Percentiles rank a stretch among this genome's conserved stretches.
phyloP scores from a whole-genome alignment of 2,888 invertebrate genomes.

The Sussaba pulchella region DNA sequence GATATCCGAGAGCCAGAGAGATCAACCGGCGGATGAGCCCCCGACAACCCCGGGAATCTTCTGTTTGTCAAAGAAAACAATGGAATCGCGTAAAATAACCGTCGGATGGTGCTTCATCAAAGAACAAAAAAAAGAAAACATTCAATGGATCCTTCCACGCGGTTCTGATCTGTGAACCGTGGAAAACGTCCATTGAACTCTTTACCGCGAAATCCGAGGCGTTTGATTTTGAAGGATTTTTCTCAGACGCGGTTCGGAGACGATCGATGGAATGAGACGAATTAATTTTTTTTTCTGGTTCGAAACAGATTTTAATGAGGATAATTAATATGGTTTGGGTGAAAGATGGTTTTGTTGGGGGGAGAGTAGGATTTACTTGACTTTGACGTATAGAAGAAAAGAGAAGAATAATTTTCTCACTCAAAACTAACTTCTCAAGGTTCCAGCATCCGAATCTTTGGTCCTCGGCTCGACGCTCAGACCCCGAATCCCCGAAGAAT shows the following conservation, averaged over 20 bases:
- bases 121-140: too few relatives aligned
- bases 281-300: neutral
- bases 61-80: constrained; percentile 41
- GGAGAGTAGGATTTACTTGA: too few relatives aligned
- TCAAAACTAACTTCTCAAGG: neutral
- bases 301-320: neutral
- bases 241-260: too few relatives aligned
- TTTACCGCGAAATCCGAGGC: neutral
- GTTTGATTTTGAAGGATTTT: neutral
- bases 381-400: too few relatives aligned
- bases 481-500: neutral
- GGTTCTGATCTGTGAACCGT: neutral
- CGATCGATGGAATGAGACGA: too few relatives aligned
- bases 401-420: too few relatives aligned
- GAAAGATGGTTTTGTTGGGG: too few relatives aligned
- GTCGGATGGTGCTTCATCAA: neutral
- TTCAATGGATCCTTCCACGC: neutral
- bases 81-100: constrained; percentile 25
- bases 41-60: constrained; percentile 10
- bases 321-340: too few relatives aligned
- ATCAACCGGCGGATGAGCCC: constrained; percentile 64
- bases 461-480: neutral
- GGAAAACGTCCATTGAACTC: neutral
- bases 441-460: neutral
- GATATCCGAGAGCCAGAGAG: constrained; percentile 61